Evolutionary conservation across 2,888 invertebrate species (phyloP), one percentile per base, ranked within the genome.

Genomic region (Erebia aethiops): DNA sequence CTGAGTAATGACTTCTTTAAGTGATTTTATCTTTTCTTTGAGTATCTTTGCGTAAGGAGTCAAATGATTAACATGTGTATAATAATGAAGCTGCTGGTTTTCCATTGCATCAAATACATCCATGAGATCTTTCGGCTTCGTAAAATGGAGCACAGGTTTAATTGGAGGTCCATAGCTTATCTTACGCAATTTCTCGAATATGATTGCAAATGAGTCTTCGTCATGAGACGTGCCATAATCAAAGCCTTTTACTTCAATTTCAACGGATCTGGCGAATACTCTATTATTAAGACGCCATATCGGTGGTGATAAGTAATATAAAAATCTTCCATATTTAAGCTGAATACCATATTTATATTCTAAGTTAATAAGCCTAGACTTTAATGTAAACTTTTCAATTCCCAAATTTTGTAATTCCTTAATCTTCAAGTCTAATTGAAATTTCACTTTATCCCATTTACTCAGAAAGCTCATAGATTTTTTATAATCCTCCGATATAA

Each of bases 311-410:
- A 96, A 85, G 78, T 94, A 93, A 82, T 94, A 95, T n/a, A 96
- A 86, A 87, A 96, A 96, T 77, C 94, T 93, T 67, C 96, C 96
- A 82, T 95, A 96, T 84, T 95, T 94, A 81, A 95, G 95, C 71
- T 94, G 94, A 61, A 94, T 86, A 64, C 94, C 84, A 92, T 95
- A 96, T 75, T 92, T 92, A 78, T 95, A 95, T 78, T 96, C 95
- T 69, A 95, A 88, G 35, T 94, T 92, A 72, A 95, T 94, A 26
- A 96, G 87, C 74, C 83, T 86, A n/a, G 92, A 90, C 57, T 81
- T 87, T 41, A 86, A 84, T 18, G 82, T 83, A 73, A 91, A 92
- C 67, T 84, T 83, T 76, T 87, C 79, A 68, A 78, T 78, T 0
- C 94, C 92, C 26, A 94, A 80, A 75, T 86, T 80, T 79, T 94